phyloP scores from a whole-genome alignment of 2,797 vertebrate genomes.

The Varecia variegata region DNA sequence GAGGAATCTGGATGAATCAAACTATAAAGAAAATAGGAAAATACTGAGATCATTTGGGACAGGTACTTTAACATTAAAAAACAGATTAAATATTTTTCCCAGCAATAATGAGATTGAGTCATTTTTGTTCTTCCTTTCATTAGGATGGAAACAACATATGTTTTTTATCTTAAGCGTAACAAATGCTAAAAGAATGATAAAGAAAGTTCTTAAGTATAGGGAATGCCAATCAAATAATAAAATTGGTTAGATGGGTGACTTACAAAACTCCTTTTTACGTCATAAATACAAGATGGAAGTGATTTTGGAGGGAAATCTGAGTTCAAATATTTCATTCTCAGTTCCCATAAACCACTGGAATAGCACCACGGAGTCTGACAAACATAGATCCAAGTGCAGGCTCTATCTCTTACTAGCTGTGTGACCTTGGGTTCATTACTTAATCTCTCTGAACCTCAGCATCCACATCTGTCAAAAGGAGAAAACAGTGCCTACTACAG shows the following conservation, averaged over 20 bases:
- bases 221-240: conserved; percentile 27
- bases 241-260: not conserved
- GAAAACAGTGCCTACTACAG: not conserved
- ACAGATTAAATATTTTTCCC: not conserved
- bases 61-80: conserved; percentile 29
- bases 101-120: not conserved
- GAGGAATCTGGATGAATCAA: conserved; percentile 95
- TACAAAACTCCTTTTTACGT: not conserved
- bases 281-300: not conserved
- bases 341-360: not conserved
- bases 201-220: not conserved
- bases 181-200: conserved; percentile 16
- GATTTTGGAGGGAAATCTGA: not conserved
- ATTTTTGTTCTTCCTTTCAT: conserved; percentile 30
- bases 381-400: not conserved
- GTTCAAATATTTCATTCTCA: not conserved
- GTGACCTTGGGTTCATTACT: not conserved
- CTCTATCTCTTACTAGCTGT: not conserved
- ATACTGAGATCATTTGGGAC: not conserved
- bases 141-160: not conserved
- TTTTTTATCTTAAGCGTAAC: conserved; percentile 10
- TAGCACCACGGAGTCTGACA: not conserved
- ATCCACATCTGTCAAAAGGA: not conserved
- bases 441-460: not conserved
- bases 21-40: conserved; percentile 79